Base-by-base conservation (phyloP, 2,888 invertebrate species). In the Dexiosoma caninum region DNA sequence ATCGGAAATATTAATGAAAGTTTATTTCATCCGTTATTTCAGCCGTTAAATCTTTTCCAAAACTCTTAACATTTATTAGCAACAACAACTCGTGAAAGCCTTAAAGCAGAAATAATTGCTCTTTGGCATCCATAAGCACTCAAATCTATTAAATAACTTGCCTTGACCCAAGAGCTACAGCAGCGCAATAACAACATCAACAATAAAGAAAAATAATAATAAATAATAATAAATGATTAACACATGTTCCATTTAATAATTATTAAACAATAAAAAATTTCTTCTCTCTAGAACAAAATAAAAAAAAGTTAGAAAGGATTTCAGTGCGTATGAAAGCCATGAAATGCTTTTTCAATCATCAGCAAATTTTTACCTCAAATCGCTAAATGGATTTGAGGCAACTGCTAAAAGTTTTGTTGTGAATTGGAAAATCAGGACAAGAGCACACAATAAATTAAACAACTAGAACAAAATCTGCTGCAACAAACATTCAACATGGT, bases 401-500 rank as follows among this genome's bases (percentile, higher is more conserved):
- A 60, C 32, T 23, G 42, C 42, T 53, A 51, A 62, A 72, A 72
- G 40, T 72, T 42, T 62, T 51, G 14, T 14, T 32, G 30, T 51
- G 10, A 27, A 51, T 55, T 32, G 21, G 2, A 51, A 32, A 23
- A 40, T 35, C 12, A 19, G n/a, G n/a, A n/a, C n/a, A n/a, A n/a
- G n/a, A n/a, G n/a, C n/a, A n/a, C n/a, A n/a, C n/a, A n/a, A n/a
- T n/a, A n/a, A n/a, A n/a, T n/a, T n/a, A 21, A 37, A 37, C 0
- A 19, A 55, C n/a, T n/a, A 44, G 27, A 62, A 9, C 23, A 55
- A 46, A 59, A 62, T 37, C 37, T 71, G 23, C 12, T 62, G 53
- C 71, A 72, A 44, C 32, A 51, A 62, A 60, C 71, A 44, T 72
- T 37, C 42, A 72, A 72, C 71, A 60, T 72, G 71, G 60, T 62